These are phyloP conservation scores for Leptosomus discolor DNA, from an alignment of 2,113 vertebrate species.

Conservation along the genomic window DNA sequence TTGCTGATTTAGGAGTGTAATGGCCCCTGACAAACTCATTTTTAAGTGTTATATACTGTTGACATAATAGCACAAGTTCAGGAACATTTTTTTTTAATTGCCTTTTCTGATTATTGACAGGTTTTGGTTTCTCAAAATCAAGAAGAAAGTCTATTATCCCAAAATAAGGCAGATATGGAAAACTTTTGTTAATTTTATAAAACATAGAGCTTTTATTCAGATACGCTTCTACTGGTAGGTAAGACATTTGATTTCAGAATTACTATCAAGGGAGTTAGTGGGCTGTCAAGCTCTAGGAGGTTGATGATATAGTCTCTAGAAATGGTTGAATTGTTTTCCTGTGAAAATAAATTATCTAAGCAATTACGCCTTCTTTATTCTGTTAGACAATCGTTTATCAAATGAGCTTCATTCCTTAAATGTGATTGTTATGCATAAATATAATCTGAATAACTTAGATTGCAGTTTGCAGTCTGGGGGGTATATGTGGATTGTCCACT, in stretches of 20 bases:
- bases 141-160: background rate
- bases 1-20: slow-evolving; percentile 17
- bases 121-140: background rate
- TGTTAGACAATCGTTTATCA: slow-evolving; percentile 29
- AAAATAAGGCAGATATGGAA: background rate
- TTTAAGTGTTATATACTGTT: background rate
- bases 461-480: background rate
- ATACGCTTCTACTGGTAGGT: background rate
- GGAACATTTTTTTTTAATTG: slow-evolving; percentile 6
- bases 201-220: background rate
- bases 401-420: slow-evolving; percentile 9
- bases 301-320: slow-evolving; percentile 34
- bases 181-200: background rate
- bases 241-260: slow-evolving; percentile 4
- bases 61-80: slow-evolving; percentile 6
- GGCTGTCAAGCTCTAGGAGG: slow-evolving; percentile 20
- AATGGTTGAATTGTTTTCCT: slow-evolving; percentile 32
- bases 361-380: slow-evolving; percentile 45
- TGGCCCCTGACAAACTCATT: slow-evolving; percentile 6
- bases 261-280: background rate
- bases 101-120: background rate
- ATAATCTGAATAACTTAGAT: background rate
- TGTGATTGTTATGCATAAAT: slow-evolving; percentile 19
- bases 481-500: background rate
- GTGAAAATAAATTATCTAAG: slow-evolving; percentile 50